Percentiles rank a stretch among this genome's conserved stretches.
Evolutionary conservation across 2,797 vertebrate genomes (phyloP).

Genomic region (Smutsia temminckii): DNA sequence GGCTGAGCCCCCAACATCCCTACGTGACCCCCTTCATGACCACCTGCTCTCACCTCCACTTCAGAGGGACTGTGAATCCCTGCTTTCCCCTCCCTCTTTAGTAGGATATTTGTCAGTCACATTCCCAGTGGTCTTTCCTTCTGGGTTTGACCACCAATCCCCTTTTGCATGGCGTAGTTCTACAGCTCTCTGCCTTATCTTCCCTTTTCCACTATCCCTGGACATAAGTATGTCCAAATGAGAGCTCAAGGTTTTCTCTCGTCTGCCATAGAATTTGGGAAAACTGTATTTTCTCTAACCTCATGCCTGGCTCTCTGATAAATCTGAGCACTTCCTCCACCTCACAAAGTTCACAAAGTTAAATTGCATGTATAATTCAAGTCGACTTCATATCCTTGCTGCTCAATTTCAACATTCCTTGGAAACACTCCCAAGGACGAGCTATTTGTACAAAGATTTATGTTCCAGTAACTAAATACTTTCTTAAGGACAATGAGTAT

Average conservation of each 20-base stretch:
- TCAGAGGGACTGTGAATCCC: not conserved
- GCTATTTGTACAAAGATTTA: not conserved
- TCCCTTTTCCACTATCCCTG: not conserved
- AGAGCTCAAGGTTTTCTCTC: not conserved
- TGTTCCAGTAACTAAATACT: not conserved
- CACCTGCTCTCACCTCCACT: not conserved
- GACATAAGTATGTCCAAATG: not conserved
- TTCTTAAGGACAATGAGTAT: not conserved
- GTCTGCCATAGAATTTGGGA: not conserved
- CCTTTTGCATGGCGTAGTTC: not conserved
- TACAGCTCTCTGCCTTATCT: not conserved
- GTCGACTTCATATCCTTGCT: not conserved
- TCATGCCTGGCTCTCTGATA: not conserved
- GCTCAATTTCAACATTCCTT: not conserved
- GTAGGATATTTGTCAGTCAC: not conserved
- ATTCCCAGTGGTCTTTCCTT: not conserved
- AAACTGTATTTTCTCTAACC: not conserved
- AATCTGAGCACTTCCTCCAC: not conserved
- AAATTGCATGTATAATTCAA: not conserved
- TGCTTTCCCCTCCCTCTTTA: not conserved
- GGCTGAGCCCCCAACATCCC: no score
- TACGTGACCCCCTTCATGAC: not conserved
- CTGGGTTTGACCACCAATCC: not conserved
- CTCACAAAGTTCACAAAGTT: fast-evolving
- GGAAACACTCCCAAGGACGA: not conserved